These are phyloP conservation scores for Peribatodes rhomboidaria DNA, from an alignment of 2,888 invertebrate species.

Conservation along the genomic window DNA sequence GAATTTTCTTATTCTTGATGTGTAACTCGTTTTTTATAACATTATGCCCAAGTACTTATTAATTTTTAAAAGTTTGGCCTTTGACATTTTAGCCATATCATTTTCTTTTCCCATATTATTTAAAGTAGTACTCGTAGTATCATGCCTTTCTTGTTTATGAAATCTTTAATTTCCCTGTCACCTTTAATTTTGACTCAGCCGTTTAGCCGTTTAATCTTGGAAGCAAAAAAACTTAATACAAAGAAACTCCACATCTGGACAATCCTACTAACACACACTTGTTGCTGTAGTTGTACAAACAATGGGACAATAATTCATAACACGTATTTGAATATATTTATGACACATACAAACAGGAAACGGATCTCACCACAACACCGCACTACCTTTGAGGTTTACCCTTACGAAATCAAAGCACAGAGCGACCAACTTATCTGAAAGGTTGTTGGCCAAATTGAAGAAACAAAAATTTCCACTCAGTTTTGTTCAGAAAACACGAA, in stretches of 20 bases:
- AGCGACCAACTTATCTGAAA: background rate
- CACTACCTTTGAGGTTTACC: conserved; percentile 8
- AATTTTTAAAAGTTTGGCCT: too few relatives aligned
- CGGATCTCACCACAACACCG: background rate
- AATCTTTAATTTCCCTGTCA: too few relatives aligned
- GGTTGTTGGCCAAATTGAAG: background rate
- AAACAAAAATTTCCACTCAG: background rate
- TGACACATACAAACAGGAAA: background rate
- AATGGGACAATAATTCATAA: background rate
- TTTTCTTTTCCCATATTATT: too few relatives aligned
- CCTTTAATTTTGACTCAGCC: too few relatives aligned
- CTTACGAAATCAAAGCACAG: conserved; percentile 2
- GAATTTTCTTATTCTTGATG: background rate
- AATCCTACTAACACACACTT: background rate
- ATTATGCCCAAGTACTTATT: too few relatives aligned
- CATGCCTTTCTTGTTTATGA: too few relatives aligned
- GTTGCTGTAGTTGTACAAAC: conserved; percentile 1
- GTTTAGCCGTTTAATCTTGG: too few relatives aligned
- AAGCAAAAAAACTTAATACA: too few relatives aligned
- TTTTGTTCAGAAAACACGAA: background rate
- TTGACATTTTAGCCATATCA: too few relatives aligned
- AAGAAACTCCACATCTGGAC: background rate
- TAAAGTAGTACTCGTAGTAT: too few relatives aligned
- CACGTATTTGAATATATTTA: background rate
- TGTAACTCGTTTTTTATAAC: too few relatives aligned